Base-by-base conservation (phyloP, 2,797 vertebrate genomes). In the Coregonus sp. region DNA sequence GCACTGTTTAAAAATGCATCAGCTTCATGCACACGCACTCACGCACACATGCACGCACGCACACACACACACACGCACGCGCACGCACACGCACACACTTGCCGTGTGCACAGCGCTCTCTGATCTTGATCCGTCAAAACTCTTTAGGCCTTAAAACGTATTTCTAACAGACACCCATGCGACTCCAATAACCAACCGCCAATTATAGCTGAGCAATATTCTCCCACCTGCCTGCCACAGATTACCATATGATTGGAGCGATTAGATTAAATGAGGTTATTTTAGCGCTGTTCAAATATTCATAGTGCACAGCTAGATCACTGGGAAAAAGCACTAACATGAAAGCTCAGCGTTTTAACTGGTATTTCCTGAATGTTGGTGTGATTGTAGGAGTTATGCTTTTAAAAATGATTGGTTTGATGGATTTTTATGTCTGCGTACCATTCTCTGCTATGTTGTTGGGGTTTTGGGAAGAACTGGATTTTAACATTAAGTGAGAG, bases 91-190 rank as follows among this genome's bases (percentile, higher is more conserved):
- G 78, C 76, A 20, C 75, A 65, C 82, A 70, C 67, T 52, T 40
- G 7, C 73, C 85, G 82, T 82, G 86, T 20, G 25, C 83, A 78
- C 81, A 5, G 81, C 86, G 84, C 85, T 91, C 92, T 92, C 87
- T 93, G 93, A 93, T 91, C 88, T 90, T 93, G 93, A 93, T 91
- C 88, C 90, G 92, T 95, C 93, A 92, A 90, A 92, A 91, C 91
- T 93, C 92, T 92, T 94, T 94, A 94, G 90, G 90, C 89, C 90
- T 91, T 92, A 93, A 94, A 95, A 94, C 93, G 92, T 92, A 93
- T 92, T 92, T 93, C 88, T 89, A 87, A 92, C 91, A 92, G 92
- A 93, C 93, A 94, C 92, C 90, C 90, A 80, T 11, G 90, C 89
- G 90, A 90, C 91, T 93, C 92, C 92, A 92, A 94, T 94, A 94